Conservation (phyloP, 2,113 vertebrate genomes). For the Lophura nycthemera region DNA sequence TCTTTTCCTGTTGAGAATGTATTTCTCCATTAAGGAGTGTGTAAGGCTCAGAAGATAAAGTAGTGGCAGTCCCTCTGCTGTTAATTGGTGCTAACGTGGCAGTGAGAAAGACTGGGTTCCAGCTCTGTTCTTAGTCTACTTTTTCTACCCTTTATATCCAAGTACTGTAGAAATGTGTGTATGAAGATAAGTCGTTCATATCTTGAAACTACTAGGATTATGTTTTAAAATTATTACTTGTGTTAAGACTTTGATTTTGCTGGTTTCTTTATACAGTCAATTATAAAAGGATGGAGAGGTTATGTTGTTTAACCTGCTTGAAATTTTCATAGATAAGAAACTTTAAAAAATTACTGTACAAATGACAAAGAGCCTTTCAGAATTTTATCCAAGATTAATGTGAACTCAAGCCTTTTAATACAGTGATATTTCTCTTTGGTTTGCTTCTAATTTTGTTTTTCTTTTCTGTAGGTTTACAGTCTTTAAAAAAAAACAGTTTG, state of each 20-base stretch:
- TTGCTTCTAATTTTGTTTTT: neutral
- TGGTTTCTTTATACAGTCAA: neutral
- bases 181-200: neutral
- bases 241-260: neutral
- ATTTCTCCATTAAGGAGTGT: neutral
- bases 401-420: neutral
- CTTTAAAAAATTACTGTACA: neutral
- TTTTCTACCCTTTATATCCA: neutral
- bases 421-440: neutral
- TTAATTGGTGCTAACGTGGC: neutral
- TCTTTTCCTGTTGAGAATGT: neutral
- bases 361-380: neutral
- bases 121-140: neutral
- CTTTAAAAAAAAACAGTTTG: neutral
- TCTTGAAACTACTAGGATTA: neutral
- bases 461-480: neutral
- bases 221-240: neutral
- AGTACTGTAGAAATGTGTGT: neutral
- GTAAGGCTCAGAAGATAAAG: neutral
- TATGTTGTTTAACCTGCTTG: neutral
- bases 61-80: neutral
- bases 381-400: neutral
- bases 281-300: neutral
- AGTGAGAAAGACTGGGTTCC: neutral
- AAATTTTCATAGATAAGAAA: neutral